phyloP scores from a whole-genome alignment of 2,888 invertebrate species.

The Formica aserva region DNA sequence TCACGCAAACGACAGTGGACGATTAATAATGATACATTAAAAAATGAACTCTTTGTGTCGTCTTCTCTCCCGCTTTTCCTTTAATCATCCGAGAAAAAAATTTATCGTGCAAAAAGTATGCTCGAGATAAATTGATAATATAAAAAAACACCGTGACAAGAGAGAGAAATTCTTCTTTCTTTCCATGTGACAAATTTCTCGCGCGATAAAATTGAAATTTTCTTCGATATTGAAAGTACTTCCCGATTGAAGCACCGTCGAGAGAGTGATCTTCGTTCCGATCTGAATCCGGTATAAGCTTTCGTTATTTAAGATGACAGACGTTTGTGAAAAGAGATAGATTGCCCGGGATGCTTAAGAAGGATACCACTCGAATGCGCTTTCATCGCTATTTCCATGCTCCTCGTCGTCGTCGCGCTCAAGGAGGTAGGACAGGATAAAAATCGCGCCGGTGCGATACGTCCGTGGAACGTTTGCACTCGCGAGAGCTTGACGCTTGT shows the following conservation, averaged over 20 bases:
- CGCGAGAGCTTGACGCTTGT: conserved; percentile 30
- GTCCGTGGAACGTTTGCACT: neutral
- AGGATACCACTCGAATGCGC: conserved; percentile 2
- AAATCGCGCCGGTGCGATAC: conserved; percentile 14
- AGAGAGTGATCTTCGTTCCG: neutral
- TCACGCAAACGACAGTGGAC: conserved; percentile 82
- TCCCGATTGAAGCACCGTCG: neutral
- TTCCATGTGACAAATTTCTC: neutral
- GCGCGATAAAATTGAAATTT: neutral
- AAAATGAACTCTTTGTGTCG: conserved; percentile 52
- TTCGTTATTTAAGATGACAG: neutral
- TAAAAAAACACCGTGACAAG: neutral
- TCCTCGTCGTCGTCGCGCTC: conserved; percentile 29
- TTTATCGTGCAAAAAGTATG: neutral
- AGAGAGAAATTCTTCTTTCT: neutral
- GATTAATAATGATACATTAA: conserved; percentile 84
- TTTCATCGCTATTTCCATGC: conserved; percentile 58
- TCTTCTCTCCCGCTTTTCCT: neutral
- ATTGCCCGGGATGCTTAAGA: neutral
- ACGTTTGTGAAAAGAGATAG: neutral
- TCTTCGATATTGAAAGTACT: neutral
- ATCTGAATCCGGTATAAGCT: neutral
- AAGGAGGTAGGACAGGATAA: conserved; percentile 64
- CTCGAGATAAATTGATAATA: neutral
- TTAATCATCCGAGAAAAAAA: neutral